A percentile compares a stretch with the other conserved stretches of the same genome.
Conservation (phyloP, 2,888 invertebrate genomes). For the Syrphus vitripennis region DNA sequence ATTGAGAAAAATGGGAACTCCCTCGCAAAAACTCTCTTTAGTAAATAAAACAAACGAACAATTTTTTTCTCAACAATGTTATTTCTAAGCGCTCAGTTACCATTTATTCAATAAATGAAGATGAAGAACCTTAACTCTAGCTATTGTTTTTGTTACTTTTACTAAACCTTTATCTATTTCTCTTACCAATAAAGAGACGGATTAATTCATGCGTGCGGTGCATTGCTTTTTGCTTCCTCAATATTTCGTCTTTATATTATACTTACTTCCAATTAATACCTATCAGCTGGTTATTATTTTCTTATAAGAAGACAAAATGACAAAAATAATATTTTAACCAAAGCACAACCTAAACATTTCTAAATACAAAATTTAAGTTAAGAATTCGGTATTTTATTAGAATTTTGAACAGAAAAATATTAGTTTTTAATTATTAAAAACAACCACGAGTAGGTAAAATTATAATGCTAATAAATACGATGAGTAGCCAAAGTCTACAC, state of each 20-base stretch:
- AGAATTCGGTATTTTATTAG: no score
- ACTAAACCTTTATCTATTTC: neutral
- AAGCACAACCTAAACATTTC: no score
- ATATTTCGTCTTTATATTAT: neutral
- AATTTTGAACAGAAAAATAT: no score
- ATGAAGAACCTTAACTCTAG: no score
- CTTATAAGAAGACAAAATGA: neutral
- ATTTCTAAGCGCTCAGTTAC: neutral
- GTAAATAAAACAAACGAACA: neutral
- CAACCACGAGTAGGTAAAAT: no score
- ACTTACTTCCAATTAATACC: neutral
- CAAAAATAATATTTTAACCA: neutral
- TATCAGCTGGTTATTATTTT: neutral
- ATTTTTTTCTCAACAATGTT: neutral
- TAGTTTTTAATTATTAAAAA: no score
- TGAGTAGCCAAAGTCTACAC: neutral
- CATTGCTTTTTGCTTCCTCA: slow-evolving; percentile 16
- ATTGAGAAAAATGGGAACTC: no score
- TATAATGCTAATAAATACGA: neutral
- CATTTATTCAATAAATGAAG: neutral
- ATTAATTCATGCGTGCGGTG: slow-evolving; percentile 2
- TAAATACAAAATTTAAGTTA: no score
- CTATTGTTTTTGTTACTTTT: neutral
- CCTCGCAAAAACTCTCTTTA: neutral
- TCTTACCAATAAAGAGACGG: neutral